Base-by-base conservation (phyloP, 2,888 invertebrate species). In the Leptinotarsa peninsularis region DNA sequence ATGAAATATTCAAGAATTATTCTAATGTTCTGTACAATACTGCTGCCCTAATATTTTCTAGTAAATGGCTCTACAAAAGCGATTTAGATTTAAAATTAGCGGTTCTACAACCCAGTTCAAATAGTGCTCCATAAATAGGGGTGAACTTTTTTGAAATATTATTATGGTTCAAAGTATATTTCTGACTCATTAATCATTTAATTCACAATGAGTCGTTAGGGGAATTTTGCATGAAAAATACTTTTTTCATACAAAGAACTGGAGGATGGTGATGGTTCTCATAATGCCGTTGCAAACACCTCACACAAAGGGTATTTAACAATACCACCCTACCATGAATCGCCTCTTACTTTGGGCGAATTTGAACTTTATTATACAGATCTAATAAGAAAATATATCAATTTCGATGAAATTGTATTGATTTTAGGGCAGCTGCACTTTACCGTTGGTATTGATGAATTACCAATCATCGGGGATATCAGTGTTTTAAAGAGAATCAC, bases 141-240 rank as follows among this genome's bases (percentile, higher is more conserved):
- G 76, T 72, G 70, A 67, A 71, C 73, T 77, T 77, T 75, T 77
- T 70, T 49, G 72, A 73, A 71, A 75, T 73, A 77, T 77, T 75
- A 77, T 75, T 82, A 78, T 81, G 71, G 78, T 78, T 81, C 81
- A 82, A 82, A 82, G 76, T 79, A 80, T 73, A 81, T 83, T 84
- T 84, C 83, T 81, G 79, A 72, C 81, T 84, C 86, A 85, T 86
- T 85, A 85, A 86, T 86, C 86, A 86, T 83, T 72, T 60, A 67
- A 73, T 79, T 79, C 78, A 83, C 82, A 83, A 82, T 82, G 79
- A 82, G 81, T 82, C 82, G 81, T 82, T 81, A 82, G 84, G 85
- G 85, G 84, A 83, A 83, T 84, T 83, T 85, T 85, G 85, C 85
- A 85, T 85, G 85, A 83, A 86, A 85, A 85, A 84, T 84, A 83